Conservation (phyloP, 2,113 vertebrate genomes). For the Lipotes vexillifer region DNA sequence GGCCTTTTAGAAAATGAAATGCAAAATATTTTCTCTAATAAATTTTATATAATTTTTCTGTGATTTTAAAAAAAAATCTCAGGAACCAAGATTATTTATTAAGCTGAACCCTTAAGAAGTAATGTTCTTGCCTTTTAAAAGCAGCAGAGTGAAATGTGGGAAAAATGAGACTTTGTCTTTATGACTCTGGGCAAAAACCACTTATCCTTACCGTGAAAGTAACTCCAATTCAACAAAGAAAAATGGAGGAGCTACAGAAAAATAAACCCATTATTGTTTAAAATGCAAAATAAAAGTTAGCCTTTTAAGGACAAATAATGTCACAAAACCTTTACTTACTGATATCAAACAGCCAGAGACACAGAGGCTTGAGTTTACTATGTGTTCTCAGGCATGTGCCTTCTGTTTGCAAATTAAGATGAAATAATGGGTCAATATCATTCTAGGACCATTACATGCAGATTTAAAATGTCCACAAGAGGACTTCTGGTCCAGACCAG, state of each 20-base stretch:
- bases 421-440: background rate
- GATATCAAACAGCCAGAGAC: background rate
- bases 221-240: background rate
- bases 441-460: fast-evolving
- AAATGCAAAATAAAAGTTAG: background rate
- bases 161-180: background rate
- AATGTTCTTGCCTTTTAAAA: background rate
- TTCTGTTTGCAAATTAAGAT: background rate
- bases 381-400: fast-evolving
- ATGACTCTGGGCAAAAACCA: background rate
- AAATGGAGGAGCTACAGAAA: background rate
- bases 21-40: background rate
- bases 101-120: background rate
- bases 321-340: background rate
- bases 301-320: background rate
- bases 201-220: background rate
- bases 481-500: too few species aligned
- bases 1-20: background rate
- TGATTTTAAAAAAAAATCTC: background rate
- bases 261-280: background rate
- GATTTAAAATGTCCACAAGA: background rate
- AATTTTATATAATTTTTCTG: background rate
- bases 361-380: background rate
- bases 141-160: background rate
- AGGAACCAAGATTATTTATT: background rate